A percentile compares a stretch with the other conserved stretches of the same genome.
phyloP scores from a whole-genome alignment of 2,113 vertebrate species.

The Lagopus leucura region DNA sequence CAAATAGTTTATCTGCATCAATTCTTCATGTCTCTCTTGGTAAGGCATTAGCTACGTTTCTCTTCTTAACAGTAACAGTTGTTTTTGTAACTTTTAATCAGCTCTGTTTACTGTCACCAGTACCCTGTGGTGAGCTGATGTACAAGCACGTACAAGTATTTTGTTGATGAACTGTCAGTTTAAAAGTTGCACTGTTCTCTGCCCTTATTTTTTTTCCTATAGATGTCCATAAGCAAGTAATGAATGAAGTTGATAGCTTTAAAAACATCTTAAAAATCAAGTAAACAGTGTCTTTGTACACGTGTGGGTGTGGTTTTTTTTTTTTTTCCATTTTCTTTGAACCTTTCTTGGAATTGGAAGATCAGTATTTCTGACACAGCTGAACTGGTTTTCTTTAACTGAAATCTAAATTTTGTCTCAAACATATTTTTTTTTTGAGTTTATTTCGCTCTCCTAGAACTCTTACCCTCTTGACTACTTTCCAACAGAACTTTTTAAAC shows the following conservation, averaged over 20 bases:
- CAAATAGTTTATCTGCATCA: constrained; percentile 94
- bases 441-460: neutral
- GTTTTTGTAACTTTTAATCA: neutral
- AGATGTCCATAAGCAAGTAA: neutral
- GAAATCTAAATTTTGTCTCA: neutral
- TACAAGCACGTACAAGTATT: neutral
- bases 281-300: neutral
- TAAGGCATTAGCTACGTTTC: constrained; percentile 68
- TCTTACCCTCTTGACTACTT: neutral
- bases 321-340: neutral
- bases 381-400: neutral
- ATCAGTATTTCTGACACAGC: neutral
- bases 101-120: neutral
- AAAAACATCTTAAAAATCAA: neutral
- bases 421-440: neutral
- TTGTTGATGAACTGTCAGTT: neutral
- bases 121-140: neutral
- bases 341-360: neutral
- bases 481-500: constrained; percentile 87
- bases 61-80: neutral
- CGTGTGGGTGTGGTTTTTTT: neutral
- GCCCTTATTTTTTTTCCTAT: no score
- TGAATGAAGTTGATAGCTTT: neutral
- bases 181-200: neutral
- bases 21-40: constrained; percentile 93